Base-by-base conservation (phyloP, 2,113 vertebrate genomes). In the Sceloporus undulatus region DNA sequence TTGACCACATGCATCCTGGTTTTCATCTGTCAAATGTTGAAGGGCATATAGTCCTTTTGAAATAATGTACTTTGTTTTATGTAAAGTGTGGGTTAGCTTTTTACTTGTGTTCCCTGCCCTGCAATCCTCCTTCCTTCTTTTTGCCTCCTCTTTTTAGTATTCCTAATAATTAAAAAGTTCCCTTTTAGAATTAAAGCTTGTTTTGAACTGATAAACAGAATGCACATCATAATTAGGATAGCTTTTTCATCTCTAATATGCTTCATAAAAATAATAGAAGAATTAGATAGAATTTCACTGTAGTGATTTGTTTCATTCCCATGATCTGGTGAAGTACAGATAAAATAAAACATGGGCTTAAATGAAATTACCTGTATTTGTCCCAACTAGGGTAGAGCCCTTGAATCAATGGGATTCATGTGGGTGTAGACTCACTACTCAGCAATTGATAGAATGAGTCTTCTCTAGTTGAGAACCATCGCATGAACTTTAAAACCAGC, bases 151-250 rank as follows among this genome's bases (percentile, higher is more conserved):
- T 14, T 62, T 59, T 62, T 62, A 62, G 48, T 62, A 4, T n/a
- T 62, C 9, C 18, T 62, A 7, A 48, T 77, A 78, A 78, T 78
- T 52, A 52, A 38, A 62, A 27, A 19, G 79, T 19, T 2, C 73
- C 13, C 10, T 89, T 29, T 74, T 90, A 56, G 0, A 76, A 54
- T 70, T 16, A 18, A 87, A 85, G 38, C 38, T 42, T 62, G 74
- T 18, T 48, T 38, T 56, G 59, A 71, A 59, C 18, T 79, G 87
- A 66, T 40, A 25, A 84, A 91, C 87, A 29, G 5, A 77, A 21
- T 4, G 1, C 2, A 52, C 42, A 82, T 92, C 18, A 87, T 54
- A 87, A 79, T 66, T 9, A 77, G 5, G 6, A 0, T 1, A 48
- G 52, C 38, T 14, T 62, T 18, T 73, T 13, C 48, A 73, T 71